Evolutionary conservation across 2,113 vertebrate species (phyloP).

Genomic region (Oncorhynchus gorbuscha): DNA sequence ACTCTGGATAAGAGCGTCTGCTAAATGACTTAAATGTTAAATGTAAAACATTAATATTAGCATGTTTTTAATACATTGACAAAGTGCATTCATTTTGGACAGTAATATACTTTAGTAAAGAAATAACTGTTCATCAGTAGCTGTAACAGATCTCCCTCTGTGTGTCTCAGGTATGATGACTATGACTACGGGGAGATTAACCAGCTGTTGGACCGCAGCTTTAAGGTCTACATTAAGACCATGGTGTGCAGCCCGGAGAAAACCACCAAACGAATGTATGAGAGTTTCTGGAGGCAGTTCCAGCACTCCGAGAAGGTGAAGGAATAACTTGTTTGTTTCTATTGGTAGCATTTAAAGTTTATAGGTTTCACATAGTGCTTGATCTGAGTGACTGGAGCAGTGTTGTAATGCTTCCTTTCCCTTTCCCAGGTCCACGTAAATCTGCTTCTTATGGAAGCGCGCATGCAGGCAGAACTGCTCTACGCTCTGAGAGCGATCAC

Average conservation of each 20-base stretch:
- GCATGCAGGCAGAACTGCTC: slow-evolving; percentile 99
- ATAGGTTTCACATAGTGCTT: background rate
- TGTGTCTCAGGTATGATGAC: slow-evolving; percentile 87
- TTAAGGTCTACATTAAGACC: slow-evolving; percentile 99
- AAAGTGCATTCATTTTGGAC: background rate
- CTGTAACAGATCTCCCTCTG: background rate
- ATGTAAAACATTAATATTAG: too few species aligned
- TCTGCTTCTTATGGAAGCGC: slow-evolving; percentile 99
- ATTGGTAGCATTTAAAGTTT: background rate
- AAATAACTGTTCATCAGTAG: too few species aligned
- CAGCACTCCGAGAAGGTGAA: slow-evolving; percentile 98
- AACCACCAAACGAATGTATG: slow-evolving; percentile 98
- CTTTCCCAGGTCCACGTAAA: slow-evolving; percentile 90
- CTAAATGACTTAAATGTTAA: too few species aligned
- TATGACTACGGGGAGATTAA: slow-evolving; percentile 99
- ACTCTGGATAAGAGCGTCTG: too few species aligned
- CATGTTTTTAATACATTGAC: background rate
- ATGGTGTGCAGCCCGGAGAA: slow-evolving; percentile 98
- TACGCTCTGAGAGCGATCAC: slow-evolving; percentile 99
- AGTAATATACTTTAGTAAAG: too few species aligned
- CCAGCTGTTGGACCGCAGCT: slow-evolving; percentile 93
- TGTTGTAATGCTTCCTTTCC: background rate
- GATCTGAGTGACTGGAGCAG: background rate
- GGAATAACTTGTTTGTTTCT: background rate
- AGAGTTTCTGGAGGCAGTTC: slow-evolving; percentile 99